Percentiles rank a stretch among this genome's conserved stretches.
phyloP scores from a whole-genome alignment of 1,140 invertebrate species.

The Dreissena rostriformis region DNA sequence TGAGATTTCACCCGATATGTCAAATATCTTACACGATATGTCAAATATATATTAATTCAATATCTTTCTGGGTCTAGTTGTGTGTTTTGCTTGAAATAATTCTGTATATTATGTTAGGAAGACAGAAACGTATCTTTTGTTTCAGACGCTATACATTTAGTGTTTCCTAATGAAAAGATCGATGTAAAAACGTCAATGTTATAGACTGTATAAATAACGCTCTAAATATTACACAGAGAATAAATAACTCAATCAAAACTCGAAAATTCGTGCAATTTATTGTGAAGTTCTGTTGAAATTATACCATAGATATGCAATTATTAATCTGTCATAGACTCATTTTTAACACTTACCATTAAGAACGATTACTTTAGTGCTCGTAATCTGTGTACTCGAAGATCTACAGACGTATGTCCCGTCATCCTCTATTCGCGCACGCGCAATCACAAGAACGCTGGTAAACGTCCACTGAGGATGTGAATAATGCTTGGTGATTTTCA shows the following conservation, averaged over 20 bases:
- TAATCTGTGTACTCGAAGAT: constrained; percentile 67
- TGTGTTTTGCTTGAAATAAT: no score
- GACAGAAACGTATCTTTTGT: no score
- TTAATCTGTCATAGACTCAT: not conserved
- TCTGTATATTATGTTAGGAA: no score
- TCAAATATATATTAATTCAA: no score
- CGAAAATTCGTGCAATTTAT: not conserved
- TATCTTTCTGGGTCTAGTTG: no score
- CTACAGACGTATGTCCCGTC: constrained; percentile 72
- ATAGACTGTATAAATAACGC: not conserved
- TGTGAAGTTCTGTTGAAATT: not conserved
- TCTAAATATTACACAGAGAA: not conserved
- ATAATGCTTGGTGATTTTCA: constrained; percentile 65
- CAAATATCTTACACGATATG: no score
- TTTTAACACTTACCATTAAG: constrained; percentile 66
- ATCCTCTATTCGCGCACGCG: constrained; percentile 65
- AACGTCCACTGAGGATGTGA: constrained; percentile 66
- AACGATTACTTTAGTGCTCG: constrained; percentile 66
- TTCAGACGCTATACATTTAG: no score
- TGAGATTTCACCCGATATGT: no score
- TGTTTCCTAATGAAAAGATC: not conserved
- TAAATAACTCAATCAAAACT: not conserved
- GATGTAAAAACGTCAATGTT: not conserved
- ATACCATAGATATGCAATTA: not conserved
- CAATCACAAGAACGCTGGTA: constrained; percentile 68